Conservation (phyloP, 2,888 invertebrate genomes). For the Ypsolopha sequella region DNA sequence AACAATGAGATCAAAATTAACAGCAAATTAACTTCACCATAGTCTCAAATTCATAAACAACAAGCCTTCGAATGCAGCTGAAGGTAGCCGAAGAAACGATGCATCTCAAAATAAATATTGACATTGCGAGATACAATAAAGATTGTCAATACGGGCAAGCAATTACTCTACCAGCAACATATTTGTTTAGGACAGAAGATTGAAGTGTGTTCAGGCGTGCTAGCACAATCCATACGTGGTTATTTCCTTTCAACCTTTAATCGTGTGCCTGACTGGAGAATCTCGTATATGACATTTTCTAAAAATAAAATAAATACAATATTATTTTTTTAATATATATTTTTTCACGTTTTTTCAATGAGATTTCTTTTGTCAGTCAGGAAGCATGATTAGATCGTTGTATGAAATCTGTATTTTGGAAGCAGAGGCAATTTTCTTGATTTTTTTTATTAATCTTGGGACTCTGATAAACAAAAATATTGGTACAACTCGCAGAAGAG, state of each 20-base stretch:
- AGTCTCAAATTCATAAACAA: constrained; percentile 25
- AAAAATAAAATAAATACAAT: no score
- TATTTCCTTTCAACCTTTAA: not conserved
- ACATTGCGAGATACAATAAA: constrained; percentile 65
- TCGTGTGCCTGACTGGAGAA: no score
- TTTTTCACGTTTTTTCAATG: no score
- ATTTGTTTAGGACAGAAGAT: constrained; percentile 68
- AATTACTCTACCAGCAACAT: constrained; percentile 65
- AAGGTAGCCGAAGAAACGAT: constrained; percentile 54
- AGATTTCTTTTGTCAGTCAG: no score
- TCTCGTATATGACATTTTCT: no score
- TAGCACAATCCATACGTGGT: constrained; percentile 47
- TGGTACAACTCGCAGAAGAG: no score
- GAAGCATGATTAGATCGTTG: no score
- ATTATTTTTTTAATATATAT: no score
- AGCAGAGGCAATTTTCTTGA: no score
- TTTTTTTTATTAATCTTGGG: no score
- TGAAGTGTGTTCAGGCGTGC: constrained; percentile 64
- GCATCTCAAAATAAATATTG: constrained; percentile 64
- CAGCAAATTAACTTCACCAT: constrained; percentile 51
- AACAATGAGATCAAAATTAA: constrained; percentile 41
- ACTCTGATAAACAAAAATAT: no score
- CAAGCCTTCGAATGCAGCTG: constrained; percentile 39
- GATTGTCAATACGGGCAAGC: constrained; percentile 59
- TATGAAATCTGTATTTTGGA: no score